Conservation (phyloP, 2,797 vertebrate genomes). For the Eremophila alpestris region DNA sequence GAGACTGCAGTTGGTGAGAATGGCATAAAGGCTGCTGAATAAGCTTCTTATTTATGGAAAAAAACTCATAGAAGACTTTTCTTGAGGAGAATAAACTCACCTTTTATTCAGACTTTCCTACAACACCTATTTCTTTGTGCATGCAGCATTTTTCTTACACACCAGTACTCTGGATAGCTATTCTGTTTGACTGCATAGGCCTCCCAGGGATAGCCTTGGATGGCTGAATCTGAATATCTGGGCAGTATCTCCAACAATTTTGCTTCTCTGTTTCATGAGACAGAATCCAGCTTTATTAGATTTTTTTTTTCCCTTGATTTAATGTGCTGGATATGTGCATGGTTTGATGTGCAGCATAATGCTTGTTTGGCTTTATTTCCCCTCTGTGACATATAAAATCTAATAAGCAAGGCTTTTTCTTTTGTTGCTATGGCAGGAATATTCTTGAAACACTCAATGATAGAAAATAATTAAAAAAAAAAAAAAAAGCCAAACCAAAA, state of each 20-base stretch:
- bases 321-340: conserved; percentile 44
- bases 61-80: background rate
- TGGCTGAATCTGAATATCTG: conserved; percentile 32
- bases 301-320: conserved; percentile 5
- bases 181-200: conserved; percentile 6
- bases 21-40: background rate
- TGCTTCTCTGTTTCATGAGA: conserved; percentile 41
- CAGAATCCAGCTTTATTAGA: conserved; percentile 61
- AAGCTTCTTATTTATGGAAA: background rate
- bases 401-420: conserved; percentile 54
- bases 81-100: background rate
- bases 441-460: conserved; percentile 51
- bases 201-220: conserved; percentile 17
- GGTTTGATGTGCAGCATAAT: conserved; percentile 45
- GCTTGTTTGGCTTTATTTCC: conserved; percentile 62
- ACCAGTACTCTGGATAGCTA: background rate
- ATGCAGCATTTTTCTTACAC: background rate
- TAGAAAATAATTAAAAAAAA: background rate
- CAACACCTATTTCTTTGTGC: background rate
- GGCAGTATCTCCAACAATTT: conserved; percentile 52
- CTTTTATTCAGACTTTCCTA: background rate
- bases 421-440: conserved; percentile 47
- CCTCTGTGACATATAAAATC: conserved; percentile 61
- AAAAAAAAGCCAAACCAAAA: background rate
- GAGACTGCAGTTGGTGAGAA: background rate